Percentiles rank a stretch among this genome's conserved stretches.
These are phyloP conservation scores for Cataglyphis livida DNA, from an alignment of 2,888 invertebrate species.

Conservation along the genomic window DNA sequence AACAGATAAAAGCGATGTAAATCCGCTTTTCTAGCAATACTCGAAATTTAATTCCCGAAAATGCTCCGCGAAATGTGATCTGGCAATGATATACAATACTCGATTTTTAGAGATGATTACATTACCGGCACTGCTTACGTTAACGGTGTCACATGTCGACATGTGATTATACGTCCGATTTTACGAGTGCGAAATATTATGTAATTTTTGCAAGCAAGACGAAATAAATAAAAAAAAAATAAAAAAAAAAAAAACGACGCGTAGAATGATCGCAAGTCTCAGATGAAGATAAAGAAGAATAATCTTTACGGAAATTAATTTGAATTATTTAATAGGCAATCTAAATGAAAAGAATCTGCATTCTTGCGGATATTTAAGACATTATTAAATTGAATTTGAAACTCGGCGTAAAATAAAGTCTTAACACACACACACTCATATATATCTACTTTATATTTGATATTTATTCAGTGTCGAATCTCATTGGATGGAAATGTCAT, in stretches of 20 bases:
- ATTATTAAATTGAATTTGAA: slow-evolving; percentile 26
- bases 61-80: neutral
- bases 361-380: slow-evolving; percentile 1
- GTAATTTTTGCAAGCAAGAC: neutral
- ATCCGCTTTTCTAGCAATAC: neutral
- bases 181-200: neutral
- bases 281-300: neutral
- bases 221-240: neutral
- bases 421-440: neutral
- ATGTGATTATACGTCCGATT: neutral
- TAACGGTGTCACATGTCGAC: slow-evolving; percentile 4
- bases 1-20: neutral
- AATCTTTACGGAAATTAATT: neutral
- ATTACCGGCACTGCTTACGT: neutral
- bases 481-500: neutral
- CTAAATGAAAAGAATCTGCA: neutral
- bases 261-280: neutral
- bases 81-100: neutral
- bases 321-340: neutral
- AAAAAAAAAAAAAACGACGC: neutral
- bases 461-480: neutral
- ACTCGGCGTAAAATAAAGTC: neutral
- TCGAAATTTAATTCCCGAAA: neutral
- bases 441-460: neutral
- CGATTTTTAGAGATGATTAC: neutral